phyloP scores from a whole-genome alignment of 2,797 vertebrate species.

The Serranus cabrilla region DNA sequence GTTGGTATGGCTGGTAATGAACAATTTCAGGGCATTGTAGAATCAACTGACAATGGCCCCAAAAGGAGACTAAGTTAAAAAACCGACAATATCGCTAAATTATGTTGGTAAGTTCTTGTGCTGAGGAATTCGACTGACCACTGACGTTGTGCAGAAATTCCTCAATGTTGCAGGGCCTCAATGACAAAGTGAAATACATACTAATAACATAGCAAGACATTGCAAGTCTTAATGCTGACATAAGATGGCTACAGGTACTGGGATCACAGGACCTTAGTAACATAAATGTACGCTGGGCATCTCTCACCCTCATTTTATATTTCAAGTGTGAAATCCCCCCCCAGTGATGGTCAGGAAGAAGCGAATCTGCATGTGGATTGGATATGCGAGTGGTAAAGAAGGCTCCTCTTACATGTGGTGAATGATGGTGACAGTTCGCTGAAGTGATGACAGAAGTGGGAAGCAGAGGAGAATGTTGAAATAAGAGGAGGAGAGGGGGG shows the following conservation, averaged over 20 bases:
- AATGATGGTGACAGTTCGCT: constrained; percentile 25
- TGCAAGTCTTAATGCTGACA: not conserved
- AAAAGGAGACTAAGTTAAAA: not conserved
- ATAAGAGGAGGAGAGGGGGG: not conserved
- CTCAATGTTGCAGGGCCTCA: not conserved
- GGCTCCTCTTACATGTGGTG: not conserved
- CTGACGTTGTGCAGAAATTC: not conserved
- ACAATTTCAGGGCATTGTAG: not conserved
- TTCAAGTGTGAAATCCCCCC: constrained; percentile 1
- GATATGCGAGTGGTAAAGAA: constrained; percentile 3
- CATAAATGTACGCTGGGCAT: not conserved
- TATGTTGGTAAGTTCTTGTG: not conserved
- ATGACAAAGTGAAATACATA: not conserved
- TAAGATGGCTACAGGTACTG: not conserved
- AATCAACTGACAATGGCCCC: not conserved
- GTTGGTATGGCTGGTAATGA: not conserved
- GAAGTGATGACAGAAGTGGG: constrained; percentile 23
- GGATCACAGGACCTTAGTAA: not conserved
- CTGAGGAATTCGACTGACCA: not conserved
- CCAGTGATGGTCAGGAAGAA: not conserved
- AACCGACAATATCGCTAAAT: not conserved
- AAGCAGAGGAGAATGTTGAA: constrained; percentile 32
- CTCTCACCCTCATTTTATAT: not conserved
- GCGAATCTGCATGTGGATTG: not conserved
- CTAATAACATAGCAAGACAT: not conserved